Percentiles rank a stretch among this genome's conserved stretches.
These are phyloP conservation scores for Etheostoma spectabile DNA, from an alignment of 2,113 vertebrate genomes.

Conservation along the genomic window DNA sequence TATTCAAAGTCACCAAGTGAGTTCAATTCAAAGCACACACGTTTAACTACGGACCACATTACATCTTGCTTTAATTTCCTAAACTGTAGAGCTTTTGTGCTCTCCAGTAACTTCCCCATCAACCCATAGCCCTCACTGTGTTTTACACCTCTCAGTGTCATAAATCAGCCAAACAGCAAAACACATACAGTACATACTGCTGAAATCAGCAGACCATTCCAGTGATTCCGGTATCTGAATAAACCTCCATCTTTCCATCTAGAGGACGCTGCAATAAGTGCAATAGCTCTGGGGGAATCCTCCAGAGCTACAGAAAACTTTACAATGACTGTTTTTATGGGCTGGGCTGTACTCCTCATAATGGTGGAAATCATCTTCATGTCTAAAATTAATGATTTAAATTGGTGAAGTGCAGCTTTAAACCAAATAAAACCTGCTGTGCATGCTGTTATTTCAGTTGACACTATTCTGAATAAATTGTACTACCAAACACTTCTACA, in stretches of 20 bases:
- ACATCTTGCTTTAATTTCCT: neutral
- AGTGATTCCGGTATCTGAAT: too few relatives aligned
- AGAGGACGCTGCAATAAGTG: too few relatives aligned
- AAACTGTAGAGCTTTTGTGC: neutral
- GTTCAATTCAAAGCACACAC: conserved; percentile 52
- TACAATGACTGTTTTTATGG: neutral
- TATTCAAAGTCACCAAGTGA: conserved; percentile 99
- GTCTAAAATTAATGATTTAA: neutral
- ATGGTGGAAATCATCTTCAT: neutral
- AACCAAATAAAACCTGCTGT: neutral
- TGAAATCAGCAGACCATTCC: too few relatives aligned
- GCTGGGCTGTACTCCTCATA: neutral
- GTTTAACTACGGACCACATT: neutral
- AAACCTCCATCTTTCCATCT: too few relatives aligned
- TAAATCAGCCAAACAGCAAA: too few relatives aligned
- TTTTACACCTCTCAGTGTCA: neutral
- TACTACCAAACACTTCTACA: neutral
- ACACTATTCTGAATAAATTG: neutral
- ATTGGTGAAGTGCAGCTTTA: neutral
- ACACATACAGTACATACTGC: too few relatives aligned
- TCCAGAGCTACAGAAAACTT: neutral
- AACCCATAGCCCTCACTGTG: too few relatives aligned
- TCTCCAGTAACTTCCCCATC: neutral
- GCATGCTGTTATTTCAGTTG: neutral
- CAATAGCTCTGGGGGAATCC: too few relatives aligned